These are phyloP conservation scores for Drosophila jambulina DNA, from an alignment of 1,140 invertebrate species.

Conservation along the genomic window DNA sequence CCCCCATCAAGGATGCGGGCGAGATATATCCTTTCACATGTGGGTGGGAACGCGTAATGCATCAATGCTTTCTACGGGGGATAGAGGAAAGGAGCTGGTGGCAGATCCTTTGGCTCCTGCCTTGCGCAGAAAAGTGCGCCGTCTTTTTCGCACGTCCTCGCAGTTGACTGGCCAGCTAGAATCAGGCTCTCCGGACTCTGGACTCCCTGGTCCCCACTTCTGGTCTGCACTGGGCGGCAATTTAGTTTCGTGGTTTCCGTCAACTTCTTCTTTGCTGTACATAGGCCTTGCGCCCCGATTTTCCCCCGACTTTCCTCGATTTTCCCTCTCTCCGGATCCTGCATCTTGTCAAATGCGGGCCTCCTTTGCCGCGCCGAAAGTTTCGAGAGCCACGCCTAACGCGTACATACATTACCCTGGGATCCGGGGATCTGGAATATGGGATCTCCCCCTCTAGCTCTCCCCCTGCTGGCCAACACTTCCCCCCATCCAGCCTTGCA, in stretches of 20 bases:
- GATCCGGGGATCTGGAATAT: not conserved
- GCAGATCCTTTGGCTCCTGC: constrained; percentile 48
- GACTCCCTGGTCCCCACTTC: not conserved
- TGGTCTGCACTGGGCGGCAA: constrained; percentile 50
- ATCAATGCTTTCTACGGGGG: constrained; percentile 37
- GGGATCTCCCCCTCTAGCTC: constrained; percentile 26
- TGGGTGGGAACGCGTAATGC: constrained; percentile 50
- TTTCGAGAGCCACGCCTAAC: constrained; percentile 71
- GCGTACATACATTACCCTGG: constrained; percentile 48
- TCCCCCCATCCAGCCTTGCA: constrained; percentile 39
- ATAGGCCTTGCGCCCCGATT: constrained; percentile 38
- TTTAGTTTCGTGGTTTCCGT: constrained; percentile 81
- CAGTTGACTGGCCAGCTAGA: constrained; percentile 54
- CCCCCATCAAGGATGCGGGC: constrained; percentile 35
- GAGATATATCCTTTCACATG: constrained; percentile 27
- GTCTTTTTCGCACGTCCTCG: constrained; percentile 76
- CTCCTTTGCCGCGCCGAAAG: constrained; percentile 54
- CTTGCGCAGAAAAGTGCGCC: constrained; percentile 78
- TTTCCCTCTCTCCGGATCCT: not conserved
- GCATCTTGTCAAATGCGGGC: constrained; percentile 65
- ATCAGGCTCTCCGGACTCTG: not conserved
- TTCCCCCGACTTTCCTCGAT: not conserved
- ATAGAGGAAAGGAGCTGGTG: constrained; percentile 6
- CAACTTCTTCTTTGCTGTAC: constrained; percentile 72
- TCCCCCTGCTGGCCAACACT: constrained; percentile 5